Base-by-base conservation (phyloP, 2,113 vertebrate species). In the Blennius ocellaris region DNA sequence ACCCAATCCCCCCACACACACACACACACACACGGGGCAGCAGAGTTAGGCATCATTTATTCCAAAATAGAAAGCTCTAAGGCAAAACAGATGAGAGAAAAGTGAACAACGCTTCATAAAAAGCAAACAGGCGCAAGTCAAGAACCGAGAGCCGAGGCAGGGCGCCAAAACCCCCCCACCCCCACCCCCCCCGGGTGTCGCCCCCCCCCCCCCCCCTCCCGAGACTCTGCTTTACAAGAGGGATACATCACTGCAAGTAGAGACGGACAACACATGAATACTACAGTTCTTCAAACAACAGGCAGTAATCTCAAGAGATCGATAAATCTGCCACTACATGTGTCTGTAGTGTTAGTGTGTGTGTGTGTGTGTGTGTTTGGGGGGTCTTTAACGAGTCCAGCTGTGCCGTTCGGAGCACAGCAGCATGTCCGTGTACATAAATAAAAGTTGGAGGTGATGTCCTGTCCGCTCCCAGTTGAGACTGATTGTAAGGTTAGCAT, bases 1-100 rank as follows among this genome's bases (percentile, higher is more conserved):
- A 2, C 21, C 21, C 48, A n/a, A n/a, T 11, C 53, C 48, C 11
- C 53, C 36, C 15, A 43, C 36, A 30, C 21, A 30, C 21, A 30
- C 21, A 30, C 2, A 30, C 2, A 30, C 21, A 2, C 21, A 30
- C 21, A 30, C 21, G 21, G 21, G 43, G 51, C 63, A 6, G 60
- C 6, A 80, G 80, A 90, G 84, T 92, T 90, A 85, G 87, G 83
- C 76, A 89, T 92, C 10, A 64, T 92, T 92, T 92, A 93, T 93
- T 93, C 91, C 90, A 93, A 92, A 93, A 92, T 92, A 92, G 86
- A 92, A 92, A 90, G 89, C 86, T 92, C 88, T 91, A 90, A 91
- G 90, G 87, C 89, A 91, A 88, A 91, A 90, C 85, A 89, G 81
- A 86, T 75, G 21, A 76, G 68, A 83, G 38, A 81, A 83, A 78